phyloP scores from a whole-genome alignment of 2,888 invertebrate genomes.

The Heliconius erato region DNA sequence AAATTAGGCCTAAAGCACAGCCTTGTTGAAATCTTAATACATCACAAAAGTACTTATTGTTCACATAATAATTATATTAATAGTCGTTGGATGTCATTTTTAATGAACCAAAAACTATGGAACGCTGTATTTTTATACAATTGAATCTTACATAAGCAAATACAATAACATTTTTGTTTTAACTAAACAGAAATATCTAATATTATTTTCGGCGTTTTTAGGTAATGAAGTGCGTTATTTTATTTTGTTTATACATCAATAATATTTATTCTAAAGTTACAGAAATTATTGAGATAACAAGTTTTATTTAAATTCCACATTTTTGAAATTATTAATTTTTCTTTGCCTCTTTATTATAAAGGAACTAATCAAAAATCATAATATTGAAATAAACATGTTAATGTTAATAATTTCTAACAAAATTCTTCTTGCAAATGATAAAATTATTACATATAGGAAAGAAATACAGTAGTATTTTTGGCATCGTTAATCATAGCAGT shows the following conservation, averaged over 20 bases:
- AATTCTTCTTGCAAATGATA: not conserved
- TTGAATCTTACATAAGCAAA: too few species aligned
- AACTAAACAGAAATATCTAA: not conserved
- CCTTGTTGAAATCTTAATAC: conserved; percentile 41
- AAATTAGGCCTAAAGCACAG: conserved; percentile 57
- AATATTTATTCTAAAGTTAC: not conserved
- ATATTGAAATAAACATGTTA: not conserved
- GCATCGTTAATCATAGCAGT: conserved; percentile 16
- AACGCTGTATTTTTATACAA: not conserved
- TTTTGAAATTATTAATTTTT: not conserved
- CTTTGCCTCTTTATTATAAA: conserved; percentile 8
- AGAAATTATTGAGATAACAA: not conserved
- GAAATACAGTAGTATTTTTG: conserved; percentile 12
- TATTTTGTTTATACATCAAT: not conserved
- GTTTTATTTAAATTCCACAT: not conserved
- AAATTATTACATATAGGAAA: not conserved
- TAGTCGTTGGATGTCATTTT: conserved; percentile 43
- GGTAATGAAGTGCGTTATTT: not conserved
- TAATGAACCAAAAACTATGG: conserved; percentile 35
- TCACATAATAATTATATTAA: conserved; percentile 6
- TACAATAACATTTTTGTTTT: not conserved
- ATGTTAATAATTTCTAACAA: not conserved
- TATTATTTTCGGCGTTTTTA: not conserved
- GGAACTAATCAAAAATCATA: not conserved
- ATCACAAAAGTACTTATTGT: conserved; percentile 25